Percentiles rank a stretch among this genome's conserved stretches.
These are phyloP conservation scores for Pionites leucogaster DNA, from an alignment of 2,113 vertebrate species.

Conservation along the genomic window DNA sequence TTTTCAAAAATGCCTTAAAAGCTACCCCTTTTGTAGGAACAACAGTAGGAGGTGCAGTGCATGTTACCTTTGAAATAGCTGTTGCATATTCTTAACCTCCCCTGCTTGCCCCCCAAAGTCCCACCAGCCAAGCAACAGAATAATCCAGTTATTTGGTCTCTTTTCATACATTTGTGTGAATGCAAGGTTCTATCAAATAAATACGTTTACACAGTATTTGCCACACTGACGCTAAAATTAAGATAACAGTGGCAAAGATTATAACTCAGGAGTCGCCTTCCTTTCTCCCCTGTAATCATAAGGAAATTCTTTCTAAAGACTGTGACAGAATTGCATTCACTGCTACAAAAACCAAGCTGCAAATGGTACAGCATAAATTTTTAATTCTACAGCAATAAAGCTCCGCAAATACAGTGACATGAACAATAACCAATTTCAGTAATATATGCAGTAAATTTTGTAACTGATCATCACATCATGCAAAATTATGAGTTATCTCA, in stretches of 20 bases:
- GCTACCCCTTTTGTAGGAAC: neutral
- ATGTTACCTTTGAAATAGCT: neutral
- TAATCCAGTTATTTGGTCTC: neutral
- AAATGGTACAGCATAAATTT: neutral
- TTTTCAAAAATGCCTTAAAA: neutral
- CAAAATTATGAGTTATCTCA: neutral
- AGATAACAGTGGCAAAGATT: neutral
- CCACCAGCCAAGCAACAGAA: neutral
- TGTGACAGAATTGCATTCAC: neutral
- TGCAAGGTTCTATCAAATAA: neutral
- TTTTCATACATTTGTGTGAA: neutral
- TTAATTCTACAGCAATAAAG: neutral
- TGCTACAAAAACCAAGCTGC: neutral
- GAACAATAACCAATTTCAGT: neutral
- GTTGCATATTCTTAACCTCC: neutral
- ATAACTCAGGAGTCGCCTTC: neutral
- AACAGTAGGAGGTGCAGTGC: neutral
- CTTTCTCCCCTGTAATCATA: neutral
- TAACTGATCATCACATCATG: neutral
- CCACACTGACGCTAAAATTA: neutral
- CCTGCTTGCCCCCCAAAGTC: accelerated
- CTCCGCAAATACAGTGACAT: neutral
- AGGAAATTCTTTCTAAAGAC: neutral
- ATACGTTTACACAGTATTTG: neutral
- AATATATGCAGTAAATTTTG: neutral